phyloP scores from a whole-genome alignment of 2,888 invertebrate species.

The Acrobasis repandana region DNA sequence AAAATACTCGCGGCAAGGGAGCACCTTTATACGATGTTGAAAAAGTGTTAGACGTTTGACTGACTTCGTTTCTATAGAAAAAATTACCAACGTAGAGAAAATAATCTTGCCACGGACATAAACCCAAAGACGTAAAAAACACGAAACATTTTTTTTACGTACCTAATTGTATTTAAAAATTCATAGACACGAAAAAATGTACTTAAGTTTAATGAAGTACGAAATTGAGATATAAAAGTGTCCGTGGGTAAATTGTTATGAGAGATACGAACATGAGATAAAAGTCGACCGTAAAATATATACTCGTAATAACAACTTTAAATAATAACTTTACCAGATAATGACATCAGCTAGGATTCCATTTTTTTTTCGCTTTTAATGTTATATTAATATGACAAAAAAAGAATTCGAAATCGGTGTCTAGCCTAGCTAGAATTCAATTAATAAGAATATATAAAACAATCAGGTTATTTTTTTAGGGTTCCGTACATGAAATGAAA shows the following conservation, averaged over 20 bases:
- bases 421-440: no score
- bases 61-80: no score
- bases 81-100: no score
- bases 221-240: slow-evolving; percentile 17
- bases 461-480: no score
- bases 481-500: no score
- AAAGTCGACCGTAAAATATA: not conserved
- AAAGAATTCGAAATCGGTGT: no score
- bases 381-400: not conserved
- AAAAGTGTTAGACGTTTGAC: no score
- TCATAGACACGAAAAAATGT: slow-evolving; percentile 7
- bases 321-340: not conserved
- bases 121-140: not conserved
- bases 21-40: no score
- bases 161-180: slow-evolving; percentile 1
- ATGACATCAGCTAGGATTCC: not conserved
- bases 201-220: slow-evolving; percentile 16
- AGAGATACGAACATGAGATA: not conserved
- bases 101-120: no score
- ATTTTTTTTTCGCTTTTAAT: not conserved
- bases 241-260: slow-evolving; percentile 9
- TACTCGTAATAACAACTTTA: no score
- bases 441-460: no score
- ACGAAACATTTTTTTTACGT: not conserved
- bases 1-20: no score